These are phyloP conservation scores for Danionella dracula DNA, from an alignment of 2,797 vertebrate species.

Conservation along the genomic window DNA sequence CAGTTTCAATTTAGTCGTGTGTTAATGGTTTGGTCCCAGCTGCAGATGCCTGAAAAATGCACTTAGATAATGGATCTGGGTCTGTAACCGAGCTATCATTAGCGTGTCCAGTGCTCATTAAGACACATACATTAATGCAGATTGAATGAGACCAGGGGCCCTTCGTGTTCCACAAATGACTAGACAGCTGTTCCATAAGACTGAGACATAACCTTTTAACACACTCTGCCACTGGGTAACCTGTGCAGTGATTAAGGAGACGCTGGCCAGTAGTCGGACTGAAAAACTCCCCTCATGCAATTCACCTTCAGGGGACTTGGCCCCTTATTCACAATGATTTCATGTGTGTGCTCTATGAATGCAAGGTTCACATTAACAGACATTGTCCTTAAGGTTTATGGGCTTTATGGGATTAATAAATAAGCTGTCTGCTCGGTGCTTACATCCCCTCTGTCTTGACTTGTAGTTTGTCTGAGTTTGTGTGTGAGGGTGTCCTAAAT, in stretches of 20 bases:
- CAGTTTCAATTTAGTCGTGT: slow-evolving; percentile 37
- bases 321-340: slow-evolving; percentile 3
- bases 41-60: slow-evolving; percentile 41
- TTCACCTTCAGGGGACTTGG: neutral
- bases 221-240: slow-evolving; percentile 9
- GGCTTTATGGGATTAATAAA: slow-evolving; percentile 30
- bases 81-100: slow-evolving; percentile 45
- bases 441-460: neutral
- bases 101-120: slow-evolving; percentile 42
- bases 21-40: slow-evolving; percentile 42
- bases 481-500: neutral
- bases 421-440: slow-evolving; percentile 15
- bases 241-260: neutral
- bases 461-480: slow-evolving; percentile 1
- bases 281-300: slow-evolving; percentile 8
- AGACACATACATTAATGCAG: slow-evolving; percentile 39
- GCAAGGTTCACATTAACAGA: slow-evolving; percentile 17
- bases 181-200: slow-evolving; percentile 34
- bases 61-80: slow-evolving; percentile 47
- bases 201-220: slow-evolving; percentile 28
- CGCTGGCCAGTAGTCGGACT: neutral
- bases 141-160: slow-evolving; percentile 33
- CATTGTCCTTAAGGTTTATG: slow-evolving; percentile 18
- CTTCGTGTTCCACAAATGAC: slow-evolving; percentile 39
- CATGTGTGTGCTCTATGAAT: slow-evolving; percentile 1